Percentiles rank a stretch among this genome's conserved stretches.
These are phyloP conservation scores for Melolontha melolontha DNA, from an alignment of 2,888 invertebrate genomes.

Conservation along the genomic window DNA sequence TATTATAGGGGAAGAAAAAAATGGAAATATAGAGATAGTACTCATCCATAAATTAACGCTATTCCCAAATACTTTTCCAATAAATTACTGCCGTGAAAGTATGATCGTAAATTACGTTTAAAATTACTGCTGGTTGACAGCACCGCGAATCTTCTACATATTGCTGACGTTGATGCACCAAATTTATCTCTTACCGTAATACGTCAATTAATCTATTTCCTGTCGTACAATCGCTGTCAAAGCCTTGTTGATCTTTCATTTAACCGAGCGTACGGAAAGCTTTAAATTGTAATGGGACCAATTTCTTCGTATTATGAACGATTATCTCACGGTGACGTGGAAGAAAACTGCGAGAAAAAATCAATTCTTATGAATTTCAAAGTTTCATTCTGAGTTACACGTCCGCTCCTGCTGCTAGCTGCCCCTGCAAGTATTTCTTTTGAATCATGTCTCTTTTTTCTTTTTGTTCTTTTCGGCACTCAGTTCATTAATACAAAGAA, in stretches of 20 bases:
- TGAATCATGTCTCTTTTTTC: slow-evolving; percentile 4
- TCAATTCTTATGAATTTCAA: slow-evolving; percentile 17
- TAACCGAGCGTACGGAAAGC: slow-evolving; percentile 30
- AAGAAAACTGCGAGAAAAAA: slow-evolving; percentile 1
- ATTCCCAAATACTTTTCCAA: slow-evolving; percentile 32
- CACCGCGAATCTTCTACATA: slow-evolving; percentile 27
- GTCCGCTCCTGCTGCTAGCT: neutral
- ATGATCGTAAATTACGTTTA: slow-evolving; percentile 36
- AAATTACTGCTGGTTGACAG: slow-evolving; percentile 33
- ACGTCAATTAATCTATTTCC: slow-evolving; percentile 46
- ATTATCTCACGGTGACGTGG: slow-evolving; percentile 7
- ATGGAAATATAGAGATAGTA: slow-evolving; percentile 19
- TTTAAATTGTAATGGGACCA: slow-evolving; percentile 23
- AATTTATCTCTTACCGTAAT: slow-evolving; percentile 39
- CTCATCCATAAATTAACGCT: slow-evolving; percentile 24
- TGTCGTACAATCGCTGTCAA: slow-evolving; percentile 42
- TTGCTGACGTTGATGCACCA: slow-evolving; percentile 35
- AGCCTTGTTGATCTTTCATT: slow-evolving; percentile 47
- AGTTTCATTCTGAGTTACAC: neutral
- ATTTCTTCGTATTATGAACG: slow-evolving; percentile 33
- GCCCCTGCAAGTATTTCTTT: slow-evolving; percentile 1
- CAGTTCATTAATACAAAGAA: slow-evolving; percentile 41
- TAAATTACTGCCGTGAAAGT: slow-evolving; percentile 36
- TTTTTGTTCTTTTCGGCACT: slow-evolving; percentile 10
- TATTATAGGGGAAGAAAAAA: slow-evolving; percentile 2